Base-by-base conservation (phyloP, 2,888 invertebrate species). In the Caenorhabditis sp. region DNA sequence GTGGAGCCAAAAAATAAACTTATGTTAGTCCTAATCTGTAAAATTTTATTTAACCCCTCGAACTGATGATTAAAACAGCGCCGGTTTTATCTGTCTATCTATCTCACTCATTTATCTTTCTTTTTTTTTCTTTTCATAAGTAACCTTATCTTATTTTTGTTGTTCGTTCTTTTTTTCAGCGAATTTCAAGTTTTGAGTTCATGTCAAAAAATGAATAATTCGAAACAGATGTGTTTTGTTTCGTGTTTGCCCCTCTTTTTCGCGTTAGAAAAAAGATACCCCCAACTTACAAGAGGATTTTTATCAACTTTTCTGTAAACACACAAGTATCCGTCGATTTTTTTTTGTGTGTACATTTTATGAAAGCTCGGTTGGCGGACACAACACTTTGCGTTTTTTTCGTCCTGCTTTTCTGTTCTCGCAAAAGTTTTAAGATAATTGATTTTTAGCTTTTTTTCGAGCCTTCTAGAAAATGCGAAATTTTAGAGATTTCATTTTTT, bases 161-260 rank as follows among this genome's bases (percentile, higher is more conserved):
- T 17, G 17, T 17, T 43, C 14, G 12, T 43, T 43, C 14, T 10
- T 51, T 51, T 50, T n/a, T 50, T n/a, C n/a, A n/a, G n/a, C n/a
- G n/a, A n/a, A n/a, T n/a, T n/a, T n/a, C n/a, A n/a, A n/a, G n/a
- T n/a, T n/a, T 5, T 19, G 50, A 4, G 17, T n/a, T 50, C 50
- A 50, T 19, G 50, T 51, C 51, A 23, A 51, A 51, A 51, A 51
- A 51, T 51, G 51, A 51, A 21, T n/a, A 51, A 23, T 51, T 21
- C 2, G 21, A 19, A 51, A 51, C 21, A 51, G 8, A 23, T 23
- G 51, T 23, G 8, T 6, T 8, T 21, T 51, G 21, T 31, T 31
- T 31, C 31, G 4, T 6, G 5, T 31, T 31, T 31, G 4, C 10
- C 31, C 10, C 10, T 31, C 10, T 4, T 4, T 31, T 31, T 31